Base-by-base conservation (phyloP, 2,113 vertebrate species). In the Nematolebias whitei region DNA sequence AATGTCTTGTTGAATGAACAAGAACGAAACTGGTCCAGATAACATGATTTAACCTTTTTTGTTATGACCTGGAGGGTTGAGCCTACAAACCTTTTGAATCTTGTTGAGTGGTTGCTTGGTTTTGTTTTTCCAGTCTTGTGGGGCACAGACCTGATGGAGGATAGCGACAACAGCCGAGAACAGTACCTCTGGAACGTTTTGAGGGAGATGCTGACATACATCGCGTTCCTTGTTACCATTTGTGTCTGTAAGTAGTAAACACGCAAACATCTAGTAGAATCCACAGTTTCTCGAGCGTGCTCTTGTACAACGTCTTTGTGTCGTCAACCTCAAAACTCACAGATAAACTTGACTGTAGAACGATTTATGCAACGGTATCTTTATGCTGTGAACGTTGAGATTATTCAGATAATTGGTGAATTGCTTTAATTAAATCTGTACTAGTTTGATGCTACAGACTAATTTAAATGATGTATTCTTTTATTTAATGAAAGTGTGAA, bases 101-200 rank as follows among this genome's bases (percentile, higher is more conserved):
- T 39, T 59, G 1, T 55, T 38, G 9, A 12, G 1, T 14, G 50
- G 43, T 19, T 60, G 16, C 52, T 56, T 76, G 56, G 7, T 35
- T 10, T 35, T 4, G 5, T 35, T n/a, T 52, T 75, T 90, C 24
- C 84, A 99, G 98, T 95, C 85, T 84, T 99, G 59, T 99, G 98
- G 98, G 95, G 97, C n/a, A 98, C 97, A 38, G 94, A 96, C 54
- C 90, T 97, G 61, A 95, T 96, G 94, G 96, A 96, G 76, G 96
- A 98, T 78, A 92, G 83, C 68, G 94, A 91, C 89, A 94, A 90
- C 76, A 96, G 91, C 79, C 90, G 98, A 79, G 98, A 99, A 84
- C 87, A 89, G 20, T 99, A 99, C 57, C 91, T 99, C 68, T 95
- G 90, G 84, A 98, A 94, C 1, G 89, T 97, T 32, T 77, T 99